Conservation (phyloP, 2,113 vertebrate genomes). For the Centropristis striata region DNA sequence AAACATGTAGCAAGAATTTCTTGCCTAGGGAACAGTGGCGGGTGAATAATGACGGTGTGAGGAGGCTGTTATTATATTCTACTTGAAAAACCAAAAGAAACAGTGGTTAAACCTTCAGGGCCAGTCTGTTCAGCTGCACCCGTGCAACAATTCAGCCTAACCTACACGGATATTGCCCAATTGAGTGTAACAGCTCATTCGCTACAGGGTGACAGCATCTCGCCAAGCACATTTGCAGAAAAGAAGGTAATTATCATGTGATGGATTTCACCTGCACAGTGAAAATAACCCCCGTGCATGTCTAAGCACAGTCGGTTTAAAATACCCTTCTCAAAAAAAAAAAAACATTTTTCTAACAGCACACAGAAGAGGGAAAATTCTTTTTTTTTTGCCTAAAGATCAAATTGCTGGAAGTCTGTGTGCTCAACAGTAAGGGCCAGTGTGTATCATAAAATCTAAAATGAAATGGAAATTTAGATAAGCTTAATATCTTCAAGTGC, state of each 20-base stretch:
- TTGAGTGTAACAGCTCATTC: slow-evolving; percentile 63
- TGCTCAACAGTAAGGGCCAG: slow-evolving; percentile 19
- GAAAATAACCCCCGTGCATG: slow-evolving; percentile 61
- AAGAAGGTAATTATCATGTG: slow-evolving; percentile 64
- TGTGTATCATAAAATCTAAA: slow-evolving; percentile 59
- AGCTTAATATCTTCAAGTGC: slow-evolving; percentile 71
- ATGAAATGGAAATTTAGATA: slow-evolving; percentile 66
- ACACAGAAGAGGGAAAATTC: background rate
- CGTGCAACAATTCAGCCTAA: slow-evolving; percentile 58
- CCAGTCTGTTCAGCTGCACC: slow-evolving; percentile 56
- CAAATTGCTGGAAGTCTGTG: slow-evolving; percentile 47
- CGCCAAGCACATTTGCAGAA: slow-evolving; percentile 46
- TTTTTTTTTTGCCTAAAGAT: slow-evolving; percentile 29
- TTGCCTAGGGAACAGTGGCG: slow-evolving; percentile 56
- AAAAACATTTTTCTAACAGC: slow-evolving; percentile 6
- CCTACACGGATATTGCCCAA: slow-evolving; percentile 59
- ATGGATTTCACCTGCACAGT: slow-evolving; percentile 70
- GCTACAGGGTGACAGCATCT: slow-evolving; percentile 68
- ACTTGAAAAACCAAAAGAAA: slow-evolving; percentile 67
- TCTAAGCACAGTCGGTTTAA: slow-evolving; percentile 42
- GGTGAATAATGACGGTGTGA: slow-evolving; percentile 69
- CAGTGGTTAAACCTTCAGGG: slow-evolving; percentile 68
- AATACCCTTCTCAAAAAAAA: slow-evolving; percentile 37
- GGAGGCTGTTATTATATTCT: slow-evolving; percentile 71
- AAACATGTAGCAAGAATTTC: slow-evolving; percentile 67